These are phyloP conservation scores for Neelides folsomi DNA, from an alignment of 2,888 invertebrate genomes.

Conservation along the genomic window DNA sequence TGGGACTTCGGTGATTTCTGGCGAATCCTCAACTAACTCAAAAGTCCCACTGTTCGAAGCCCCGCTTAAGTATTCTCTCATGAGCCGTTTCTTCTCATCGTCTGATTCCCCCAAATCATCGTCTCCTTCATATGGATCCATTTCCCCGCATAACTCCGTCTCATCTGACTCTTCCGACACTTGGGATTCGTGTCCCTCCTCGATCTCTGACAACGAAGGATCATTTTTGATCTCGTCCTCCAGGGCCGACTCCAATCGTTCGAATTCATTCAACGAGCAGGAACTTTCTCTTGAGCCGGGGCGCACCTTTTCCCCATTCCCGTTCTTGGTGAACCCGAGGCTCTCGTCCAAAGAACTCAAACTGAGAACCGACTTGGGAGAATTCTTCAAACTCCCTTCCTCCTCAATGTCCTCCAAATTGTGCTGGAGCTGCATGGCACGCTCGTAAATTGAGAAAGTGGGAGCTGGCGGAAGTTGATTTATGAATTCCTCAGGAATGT, in stretches of 20 bases:
- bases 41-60: slow-evolving; percentile 17
- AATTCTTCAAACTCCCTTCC: slow-evolving; percentile 74
- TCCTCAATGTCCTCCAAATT: slow-evolving; percentile 61
- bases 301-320: slow-evolving; percentile 44
- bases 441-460: slow-evolving; percentile 9
- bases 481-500: slow-evolving; percentile 17
- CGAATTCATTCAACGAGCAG: slow-evolving; percentile 52
- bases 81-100: background rate
- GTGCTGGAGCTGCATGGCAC: slow-evolving; percentile 8
- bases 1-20: slow-evolving; percentile 10
- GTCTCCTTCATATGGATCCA: slow-evolving; percentile 20
- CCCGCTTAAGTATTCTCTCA: background rate
- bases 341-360: slow-evolving; percentile 56
- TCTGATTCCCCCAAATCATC: slow-evolving; percentile 20
- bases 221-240: slow-evolving; percentile 80
- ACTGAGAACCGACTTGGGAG: slow-evolving; percentile 80
- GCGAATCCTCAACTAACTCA: slow-evolving; percentile 27
- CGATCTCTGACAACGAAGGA: slow-evolving; percentile 48
- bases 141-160: slow-evolving; percentile 32
- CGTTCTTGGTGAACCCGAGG: slow-evolving; percentile 46
- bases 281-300: slow-evolving; percentile 31
- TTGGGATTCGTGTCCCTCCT: slow-evolving; percentile 40
- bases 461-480: slow-evolving; percentile 2
- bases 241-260: slow-evolving; percentile 77
- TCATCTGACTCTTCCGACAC: slow-evolving; percentile 48